Conservation (phyloP, 2,797 vertebrate genomes). For the Neomorphus geoffroyi region DNA sequence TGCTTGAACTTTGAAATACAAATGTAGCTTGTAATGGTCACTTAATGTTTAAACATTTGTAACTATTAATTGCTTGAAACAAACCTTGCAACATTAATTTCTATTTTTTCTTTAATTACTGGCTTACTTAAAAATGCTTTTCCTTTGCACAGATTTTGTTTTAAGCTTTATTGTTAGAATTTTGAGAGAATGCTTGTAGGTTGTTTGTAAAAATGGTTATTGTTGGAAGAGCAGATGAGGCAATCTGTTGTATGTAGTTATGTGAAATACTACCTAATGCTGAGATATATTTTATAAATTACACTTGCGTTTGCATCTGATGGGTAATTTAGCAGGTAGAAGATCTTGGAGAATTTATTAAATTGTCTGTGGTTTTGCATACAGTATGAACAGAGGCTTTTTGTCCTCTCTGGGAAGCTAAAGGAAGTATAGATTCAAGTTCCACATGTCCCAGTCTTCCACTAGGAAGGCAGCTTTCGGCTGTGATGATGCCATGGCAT, state of each 20-base stretch:
- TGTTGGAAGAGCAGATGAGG: neutral
- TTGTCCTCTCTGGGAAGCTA: neutral
- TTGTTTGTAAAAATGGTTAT: slow-evolving; percentile 7
- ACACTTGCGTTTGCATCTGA: neutral
- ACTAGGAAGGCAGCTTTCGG: neutral
- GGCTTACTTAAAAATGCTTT: neutral
- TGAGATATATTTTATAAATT: neutral
- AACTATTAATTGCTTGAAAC: neutral
- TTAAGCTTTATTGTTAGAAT: neutral
- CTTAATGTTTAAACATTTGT: neutral
- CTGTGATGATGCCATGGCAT: neutral
- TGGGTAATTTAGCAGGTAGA: neutral
- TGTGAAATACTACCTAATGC: neutral
- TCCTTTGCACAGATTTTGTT: neutral
- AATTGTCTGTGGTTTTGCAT: neutral
- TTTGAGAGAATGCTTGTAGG: slow-evolving; percentile 3
- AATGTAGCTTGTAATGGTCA: neutral
- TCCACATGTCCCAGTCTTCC: neutral
- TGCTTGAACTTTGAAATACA: neutral
- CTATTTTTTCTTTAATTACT: neutral
- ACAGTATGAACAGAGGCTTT: neutral
- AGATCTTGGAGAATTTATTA: neutral
- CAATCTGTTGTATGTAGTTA: neutral
- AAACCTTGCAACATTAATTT: neutral
- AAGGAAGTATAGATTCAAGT: neutral